These are phyloP conservation scores for Liopterus haemorrhoidalis DNA, from an alignment of 2,888 invertebrate species.

Conservation along the genomic window DNA sequence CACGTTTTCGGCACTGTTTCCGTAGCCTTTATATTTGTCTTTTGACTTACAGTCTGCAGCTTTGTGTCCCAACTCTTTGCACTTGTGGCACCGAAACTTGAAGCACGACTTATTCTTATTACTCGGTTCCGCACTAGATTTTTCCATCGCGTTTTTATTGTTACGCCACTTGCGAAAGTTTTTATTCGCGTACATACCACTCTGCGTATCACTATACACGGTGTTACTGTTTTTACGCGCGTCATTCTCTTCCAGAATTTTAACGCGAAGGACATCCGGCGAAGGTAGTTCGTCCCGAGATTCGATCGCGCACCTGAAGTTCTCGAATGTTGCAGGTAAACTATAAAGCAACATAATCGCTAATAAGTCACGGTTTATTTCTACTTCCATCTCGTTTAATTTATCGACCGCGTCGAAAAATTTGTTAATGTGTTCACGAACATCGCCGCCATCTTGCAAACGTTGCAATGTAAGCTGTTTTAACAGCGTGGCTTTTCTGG, in stretches of 20 bases:
- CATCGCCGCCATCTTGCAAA: constrained; percentile 33
- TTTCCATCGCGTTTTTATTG: too few relatives aligned
- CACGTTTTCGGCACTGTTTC: too few relatives aligned
- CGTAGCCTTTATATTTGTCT: too few relatives aligned
- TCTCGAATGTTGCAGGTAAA: constrained; percentile 34
- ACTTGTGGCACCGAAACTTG: too few relatives aligned
- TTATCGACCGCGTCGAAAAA: constrained; percentile 39
- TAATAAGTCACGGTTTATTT: constrained; percentile 29
- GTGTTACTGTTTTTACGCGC: too few relatives aligned
- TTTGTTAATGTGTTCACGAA: constrained; percentile 35
- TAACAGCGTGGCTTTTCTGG: constrained; percentile 38
- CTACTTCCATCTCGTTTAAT: constrained; percentile 36
- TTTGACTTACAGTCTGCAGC: too few relatives aligned
- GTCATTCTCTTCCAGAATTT: constrained; percentile 31
- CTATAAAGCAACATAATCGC: constrained; percentile 37
- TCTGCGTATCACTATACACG: too few relatives aligned
- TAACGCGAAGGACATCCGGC: constrained; percentile 31
- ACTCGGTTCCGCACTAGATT: too few relatives aligned
- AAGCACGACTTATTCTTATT: too few relatives aligned
- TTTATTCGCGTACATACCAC: too few relatives aligned
- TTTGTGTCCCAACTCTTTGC: too few relatives aligned
- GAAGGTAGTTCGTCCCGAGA: constrained; percentile 35
- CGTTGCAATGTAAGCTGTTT: constrained; percentile 35
- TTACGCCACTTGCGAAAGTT: too few relatives aligned
- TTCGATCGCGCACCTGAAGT: constrained; percentile 37